Percentiles rank a stretch among this genome's conserved stretches.
These are phyloP conservation scores for Melipona beecheii DNA, from an alignment of 2,888 invertebrate species.

Conservation along the genomic window DNA sequence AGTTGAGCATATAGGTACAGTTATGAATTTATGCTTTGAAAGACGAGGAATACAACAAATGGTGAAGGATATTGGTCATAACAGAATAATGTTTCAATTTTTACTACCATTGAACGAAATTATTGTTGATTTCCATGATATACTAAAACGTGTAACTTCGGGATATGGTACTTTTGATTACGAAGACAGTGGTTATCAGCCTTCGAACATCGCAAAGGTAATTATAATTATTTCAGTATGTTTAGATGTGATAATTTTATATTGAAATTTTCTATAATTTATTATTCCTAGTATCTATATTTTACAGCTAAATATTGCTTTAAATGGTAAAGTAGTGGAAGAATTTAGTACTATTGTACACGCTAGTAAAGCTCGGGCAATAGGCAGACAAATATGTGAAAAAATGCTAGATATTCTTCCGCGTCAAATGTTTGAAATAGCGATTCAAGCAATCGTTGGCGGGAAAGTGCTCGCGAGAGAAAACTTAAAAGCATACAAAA, in stretches of 20 bases:
- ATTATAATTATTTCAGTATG: conserved; percentile 70
- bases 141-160: conserved; percentile 94
- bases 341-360: conserved; percentile 95
- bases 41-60: conserved; percentile 90
- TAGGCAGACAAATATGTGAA: conserved; percentile 89
- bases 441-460: conserved; percentile 93
- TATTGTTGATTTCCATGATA: conserved; percentile 97
- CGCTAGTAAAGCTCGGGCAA: conserved; percentile 87
- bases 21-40: conserved; percentile 91
- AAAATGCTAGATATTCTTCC: conserved; percentile 94
- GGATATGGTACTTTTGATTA: conserved; percentile 99
- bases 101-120: conserved; percentile 96
- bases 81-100: conserved; percentile 92
- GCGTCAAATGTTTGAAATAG: conserved; percentile 90
- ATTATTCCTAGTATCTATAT: not conserved
- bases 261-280: conserved; percentile 14
- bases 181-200: conserved; percentile 93
- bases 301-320: conserved; percentile 88
- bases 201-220: conserved; percentile 92
- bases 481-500: conserved; percentile 93
- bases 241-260: not conserved
- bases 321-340: conserved; percentile 93
- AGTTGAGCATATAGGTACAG: conserved; percentile 89
- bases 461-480: conserved; percentile 93
- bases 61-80: conserved; percentile 92